Evolutionary conservation across 2,797 vertebrate genomes (phyloP), one percentile per base, ranked within the genome.

Genomic region (Anguilla pacifica): DNA sequence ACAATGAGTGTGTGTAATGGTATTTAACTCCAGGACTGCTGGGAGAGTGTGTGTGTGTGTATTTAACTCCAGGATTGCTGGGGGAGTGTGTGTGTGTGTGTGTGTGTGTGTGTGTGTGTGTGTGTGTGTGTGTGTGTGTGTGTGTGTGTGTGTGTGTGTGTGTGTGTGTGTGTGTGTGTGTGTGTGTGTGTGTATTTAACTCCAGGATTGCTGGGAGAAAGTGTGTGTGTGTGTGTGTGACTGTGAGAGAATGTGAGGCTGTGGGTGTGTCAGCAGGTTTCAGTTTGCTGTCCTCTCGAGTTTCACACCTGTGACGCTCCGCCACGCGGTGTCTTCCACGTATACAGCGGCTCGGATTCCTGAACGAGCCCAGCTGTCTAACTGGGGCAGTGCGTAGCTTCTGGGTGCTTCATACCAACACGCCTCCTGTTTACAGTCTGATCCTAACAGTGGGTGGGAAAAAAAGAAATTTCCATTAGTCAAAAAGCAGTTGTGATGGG

Each of bases 261-360:
- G 84, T 22, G 57, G 84, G 59, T 72, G 85, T 72, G 61, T 19
- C 61, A 72, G 53, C 61, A 72, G 64, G 64, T 70, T 86, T 86
- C 28, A 5, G 46, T 85, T 13, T 31, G 64, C 10, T 43, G 39
- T 49, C 61, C 3, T 72, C 43, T 86, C 85, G 1, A 25, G 64
- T 86, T 49, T 70, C 85, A 31, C 43, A 86, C 51, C 31, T 51
- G 22, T 31, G 13, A 51, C 53, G 19, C 31, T 1, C 5, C n/a
- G 31, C 67, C 31, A 10, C 53, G 1, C 11, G 17, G 35, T 7
- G 25, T 67, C 57, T 64, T 64, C 51, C 22, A 83, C n/a, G 53
- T 83, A 57, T 35, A 1, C 35, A 28, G 49, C 51, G 6, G 2
- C 19, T 53, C 15, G 2, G 10, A 51, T 83, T 19, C n/a, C 6